phyloP scores from a whole-genome alignment of 2,797 vertebrate species.

The Catostomus latipinnis region DNA sequence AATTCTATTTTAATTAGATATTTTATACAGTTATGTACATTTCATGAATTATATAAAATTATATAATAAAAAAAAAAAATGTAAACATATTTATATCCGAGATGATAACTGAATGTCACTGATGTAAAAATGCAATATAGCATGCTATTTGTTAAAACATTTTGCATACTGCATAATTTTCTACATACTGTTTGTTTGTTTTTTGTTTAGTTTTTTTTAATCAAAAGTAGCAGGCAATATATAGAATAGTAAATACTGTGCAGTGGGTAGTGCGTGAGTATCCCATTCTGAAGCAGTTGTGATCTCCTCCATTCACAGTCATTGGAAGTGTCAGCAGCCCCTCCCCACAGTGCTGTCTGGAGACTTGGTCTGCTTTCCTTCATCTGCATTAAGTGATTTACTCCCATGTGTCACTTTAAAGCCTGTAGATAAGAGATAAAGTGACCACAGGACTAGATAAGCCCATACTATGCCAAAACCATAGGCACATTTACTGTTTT shows the following conservation, averaged over 20 bases:
- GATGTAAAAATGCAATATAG: no score
- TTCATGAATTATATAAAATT: no score
- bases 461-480: constrained; percentile 9
- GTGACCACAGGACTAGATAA: constrained; percentile 34
- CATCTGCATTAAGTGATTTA: constrained; percentile 11
- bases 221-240: neutral
- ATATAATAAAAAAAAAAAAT: no score
- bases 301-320: constrained; percentile 22
- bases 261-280: neutral
- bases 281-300: neutral
- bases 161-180: no score
- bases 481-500: constrained; percentile 14
- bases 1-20: no score
- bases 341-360: constrained; percentile 29
- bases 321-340: constrained; percentile 33
- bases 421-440: neutral
- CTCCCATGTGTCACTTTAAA: constrained; percentile 35
- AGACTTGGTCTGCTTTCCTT: constrained; percentile 39
- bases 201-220: no score
- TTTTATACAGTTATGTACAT: no score
- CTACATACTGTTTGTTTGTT: no score
- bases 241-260: no score
- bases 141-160: no score
- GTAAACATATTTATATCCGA: no score
- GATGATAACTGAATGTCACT: no score